Conservation (phyloP, 2,888 invertebrate genomes). For the Rotaria sp. region DNA sequence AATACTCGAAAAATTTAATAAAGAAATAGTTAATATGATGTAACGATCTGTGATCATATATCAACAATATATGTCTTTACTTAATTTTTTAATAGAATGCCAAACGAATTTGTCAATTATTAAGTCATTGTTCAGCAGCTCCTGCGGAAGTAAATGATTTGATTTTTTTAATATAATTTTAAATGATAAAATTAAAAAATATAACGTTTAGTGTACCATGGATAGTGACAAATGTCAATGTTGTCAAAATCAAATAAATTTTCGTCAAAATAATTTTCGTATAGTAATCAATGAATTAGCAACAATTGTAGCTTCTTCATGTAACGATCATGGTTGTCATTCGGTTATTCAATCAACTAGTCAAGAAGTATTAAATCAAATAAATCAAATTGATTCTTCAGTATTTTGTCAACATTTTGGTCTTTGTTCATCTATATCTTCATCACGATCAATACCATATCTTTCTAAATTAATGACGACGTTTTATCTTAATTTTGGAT, state of each 20-base stretch:
- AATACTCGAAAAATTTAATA: no score
- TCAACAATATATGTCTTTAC: neutral
- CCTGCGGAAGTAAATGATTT: neutral
- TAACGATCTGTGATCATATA: no score
- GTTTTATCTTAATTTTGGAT: neutral
- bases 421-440: neutral
- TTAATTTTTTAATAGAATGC: neutral
- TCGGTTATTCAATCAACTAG: neutral
- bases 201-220: neutral
- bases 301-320: neutral
- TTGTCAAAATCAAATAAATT: constrained; percentile 4
- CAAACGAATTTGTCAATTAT: neutral
- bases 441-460: neutral
- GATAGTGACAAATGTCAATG: neutral
- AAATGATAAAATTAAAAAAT: no score
- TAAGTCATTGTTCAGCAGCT: neutral
- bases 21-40: no score
- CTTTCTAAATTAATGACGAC: no score
- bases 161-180: neutral
- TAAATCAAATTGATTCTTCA: neutral
- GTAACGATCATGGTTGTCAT: neutral
- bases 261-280: neutral
- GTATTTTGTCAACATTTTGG: neutral
- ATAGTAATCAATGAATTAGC: neutral
- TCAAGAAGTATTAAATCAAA: neutral